phyloP scores from a whole-genome alignment of 2,113 vertebrate genomes.

The Callionymus lyra region DNA sequence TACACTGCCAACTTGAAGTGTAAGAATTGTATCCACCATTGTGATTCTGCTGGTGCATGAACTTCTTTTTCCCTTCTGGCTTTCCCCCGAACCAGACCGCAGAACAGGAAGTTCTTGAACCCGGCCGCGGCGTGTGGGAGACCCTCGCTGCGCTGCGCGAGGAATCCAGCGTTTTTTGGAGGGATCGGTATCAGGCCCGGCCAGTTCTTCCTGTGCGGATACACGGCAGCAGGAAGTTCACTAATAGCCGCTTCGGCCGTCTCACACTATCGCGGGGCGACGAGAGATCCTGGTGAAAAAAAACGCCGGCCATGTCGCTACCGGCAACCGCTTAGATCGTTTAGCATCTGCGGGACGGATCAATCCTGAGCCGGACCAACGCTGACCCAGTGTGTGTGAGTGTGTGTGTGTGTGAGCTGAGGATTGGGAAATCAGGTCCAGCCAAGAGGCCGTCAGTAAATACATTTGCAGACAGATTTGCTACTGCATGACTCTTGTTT shows the following conservation, averaged over 20 bases:
- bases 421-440: slow-evolving; percentile 35
- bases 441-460: slow-evolving; percentile 45
- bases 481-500: slow-evolving; percentile 36
- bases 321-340: background rate
- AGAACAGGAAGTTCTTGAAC: slow-evolving; percentile 59
- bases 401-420: slow-evolving; percentile 19
- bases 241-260: slow-evolving; percentile 49
- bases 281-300: slow-evolving; percentile 18
- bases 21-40: slow-evolving; percentile 4
- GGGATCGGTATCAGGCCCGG: slow-evolving; percentile 63
- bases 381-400: slow-evolving; percentile 3
- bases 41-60: no score
- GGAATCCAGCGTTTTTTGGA: slow-evolving; percentile 35
- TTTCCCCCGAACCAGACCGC: slow-evolving; percentile 38
- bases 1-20: slow-evolving; percentile 10
- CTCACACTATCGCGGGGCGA: slow-evolving; percentile 20
- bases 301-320: background rate
- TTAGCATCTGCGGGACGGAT: slow-evolving; percentile 12
- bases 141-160: slow-evolving; percentile 27
- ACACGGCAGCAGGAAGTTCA: slow-evolving; percentile 64
- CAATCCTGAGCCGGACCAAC: slow-evolving; percentile 20
- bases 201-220: slow-evolving; percentile 69
- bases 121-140: slow-evolving; percentile 23
- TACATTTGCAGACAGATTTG: slow-evolving; percentile 52
- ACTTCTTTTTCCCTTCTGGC: slow-evolving; percentile 46